Base-by-base conservation (phyloP, 2,888 invertebrate species). In the Eupithecia insigniata region DNA sequence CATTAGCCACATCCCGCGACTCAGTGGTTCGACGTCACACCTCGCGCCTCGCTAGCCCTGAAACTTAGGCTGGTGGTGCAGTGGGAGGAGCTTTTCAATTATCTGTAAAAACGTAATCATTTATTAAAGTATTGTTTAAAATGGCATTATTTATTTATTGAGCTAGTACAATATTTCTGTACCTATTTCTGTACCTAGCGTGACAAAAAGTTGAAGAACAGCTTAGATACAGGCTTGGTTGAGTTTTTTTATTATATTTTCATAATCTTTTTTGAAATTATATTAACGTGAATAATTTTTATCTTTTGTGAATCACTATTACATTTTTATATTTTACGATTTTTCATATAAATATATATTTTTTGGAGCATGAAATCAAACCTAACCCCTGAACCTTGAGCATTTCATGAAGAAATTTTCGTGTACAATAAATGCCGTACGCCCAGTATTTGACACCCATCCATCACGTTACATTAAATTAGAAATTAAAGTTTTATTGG, bases 1-100 rank as follows among this genome's bases (percentile, higher is more conserved):
- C 76, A 76, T 76, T 71, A 76, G 78, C 64, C 76, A 78, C 77
- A 76, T 78, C 77, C 72, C 80, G 67, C 81, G 79, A 78, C 70
- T 74, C 78, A 80, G 70, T 79, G 81, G 69, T 73, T 71, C 67
- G 74, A 67, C 72, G 76, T 74, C 77, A 71, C 76, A 78, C 70
- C 74, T 73, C 76, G 72, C 72, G 75, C 64, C 67, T 67, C 74
- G 69, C 76, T 75, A 69, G 72, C 73, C 74, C 76, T 71, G 73
- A 71, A 46, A 26, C 2, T 60, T 36, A 26, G 16, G 64, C n/a
- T 60, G 22, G 67, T 14, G 72, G 58, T 58, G 74, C 72, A 77
- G 1, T 61, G 75, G 36, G 78, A 5, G 26, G 66, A 67, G 46
- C 66, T 71, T 67, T 65, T n/a, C 16, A 58, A 12, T 8, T 22